Evolutionary conservation across 2,797 vertebrate genomes (phyloP).

Genomic region (Acanthopagrus latus): DNA sequence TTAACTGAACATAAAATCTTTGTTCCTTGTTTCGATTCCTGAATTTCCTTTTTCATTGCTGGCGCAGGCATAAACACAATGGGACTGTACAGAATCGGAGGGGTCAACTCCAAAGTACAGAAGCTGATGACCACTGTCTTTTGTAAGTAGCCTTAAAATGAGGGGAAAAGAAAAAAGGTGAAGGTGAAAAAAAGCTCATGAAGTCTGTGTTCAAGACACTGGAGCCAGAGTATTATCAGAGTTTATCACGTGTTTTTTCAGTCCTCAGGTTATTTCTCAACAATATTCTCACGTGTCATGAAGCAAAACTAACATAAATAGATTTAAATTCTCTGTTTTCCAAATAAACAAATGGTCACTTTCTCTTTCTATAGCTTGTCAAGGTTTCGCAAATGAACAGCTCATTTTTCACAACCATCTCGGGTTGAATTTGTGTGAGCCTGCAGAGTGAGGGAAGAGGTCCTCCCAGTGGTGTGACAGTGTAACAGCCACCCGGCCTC

Average conservation of each 20-base stretch:
- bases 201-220: background rate
- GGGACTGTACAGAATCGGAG: slow-evolving; percentile 97
- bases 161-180: background rate
- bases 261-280: background rate
- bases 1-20: slow-evolving; percentile 11
- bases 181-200: background rate
- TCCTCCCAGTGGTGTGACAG: slow-evolving; percentile 70
- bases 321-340: background rate
- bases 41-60: background rate
- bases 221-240: background rate
- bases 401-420: background rate
- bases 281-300: background rate
- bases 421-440: background rate
- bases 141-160: slow-evolving; percentile 85
- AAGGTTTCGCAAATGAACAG: background rate
- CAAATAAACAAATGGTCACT: background rate
- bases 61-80: slow-evolving; percentile 91
- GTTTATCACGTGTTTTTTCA: background rate
- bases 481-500: slow-evolving; percentile 43
- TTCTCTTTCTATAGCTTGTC: background rate
- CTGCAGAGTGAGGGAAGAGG: slow-evolving; percentile 60
- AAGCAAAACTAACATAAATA: background rate
- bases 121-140: slow-evolving; percentile 96
- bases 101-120: slow-evolving; percentile 98
- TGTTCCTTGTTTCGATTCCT: background rate